These are phyloP conservation scores for Siphonodentalium dalli DNA, from an alignment of 2,888 invertebrate genomes.

Conservation along the genomic window DNA sequence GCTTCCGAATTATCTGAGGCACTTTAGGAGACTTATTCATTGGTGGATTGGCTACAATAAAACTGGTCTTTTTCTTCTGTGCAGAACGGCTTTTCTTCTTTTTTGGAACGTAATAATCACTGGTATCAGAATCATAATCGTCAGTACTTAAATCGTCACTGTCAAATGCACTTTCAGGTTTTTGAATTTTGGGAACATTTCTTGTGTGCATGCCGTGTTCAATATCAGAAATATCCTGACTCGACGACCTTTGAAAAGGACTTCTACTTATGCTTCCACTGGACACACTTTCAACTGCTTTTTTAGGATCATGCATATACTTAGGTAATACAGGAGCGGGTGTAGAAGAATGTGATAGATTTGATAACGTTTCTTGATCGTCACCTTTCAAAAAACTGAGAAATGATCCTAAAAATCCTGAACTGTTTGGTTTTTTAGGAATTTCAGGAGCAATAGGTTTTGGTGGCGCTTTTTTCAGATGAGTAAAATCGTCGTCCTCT, in stretches of 20 bases:
- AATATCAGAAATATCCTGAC: no score
- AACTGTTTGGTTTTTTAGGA: slow-evolving; percentile 30
- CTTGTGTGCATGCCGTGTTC: no score
- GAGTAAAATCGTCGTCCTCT: slow-evolving; percentile 55
- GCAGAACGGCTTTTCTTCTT: slow-evolving; percentile 3
- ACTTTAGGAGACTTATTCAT: no score
- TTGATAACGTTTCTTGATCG: slow-evolving; percentile 59
- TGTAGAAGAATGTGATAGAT: slow-evolving; percentile 53
- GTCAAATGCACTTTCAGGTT: no score
- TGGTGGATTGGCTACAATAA: no score
- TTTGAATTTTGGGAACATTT: no score
- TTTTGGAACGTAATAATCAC: not conserved
- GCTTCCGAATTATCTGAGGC: slow-evolving; percentile 24
- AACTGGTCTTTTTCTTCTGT: no score
- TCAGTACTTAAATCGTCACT: no score
- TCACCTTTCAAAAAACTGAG: slow-evolving; percentile 59
- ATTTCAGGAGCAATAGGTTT: slow-evolving; percentile 20
- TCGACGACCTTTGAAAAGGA: no score
- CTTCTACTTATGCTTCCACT: no score
- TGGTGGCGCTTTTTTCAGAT: slow-evolving; percentile 35
- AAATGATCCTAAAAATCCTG: slow-evolving; percentile 54
- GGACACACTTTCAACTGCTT: no score
- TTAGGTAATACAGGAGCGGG: slow-evolving; percentile 58
- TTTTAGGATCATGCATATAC: slow-evolving; percentile 56
- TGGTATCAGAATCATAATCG: slow-evolving; percentile 32